A percentile compares a stretch with the other conserved stretches of the same genome.
Evolutionary conservation across 2,797 vertebrate genomes (phyloP).

Genomic region (Carapus acus): DNA sequence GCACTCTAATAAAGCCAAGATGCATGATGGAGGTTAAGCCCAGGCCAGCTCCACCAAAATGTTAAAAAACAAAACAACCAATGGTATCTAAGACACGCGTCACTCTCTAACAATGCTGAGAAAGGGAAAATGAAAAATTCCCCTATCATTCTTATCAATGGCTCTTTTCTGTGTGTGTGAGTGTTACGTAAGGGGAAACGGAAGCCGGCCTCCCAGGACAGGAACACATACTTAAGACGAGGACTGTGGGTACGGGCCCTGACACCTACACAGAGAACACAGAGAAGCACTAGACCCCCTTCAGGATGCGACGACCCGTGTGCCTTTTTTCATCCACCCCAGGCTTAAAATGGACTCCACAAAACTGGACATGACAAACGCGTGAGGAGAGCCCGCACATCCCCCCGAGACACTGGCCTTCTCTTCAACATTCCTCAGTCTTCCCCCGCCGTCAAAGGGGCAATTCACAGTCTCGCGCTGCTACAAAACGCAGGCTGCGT

Average conservation of each 20-base stretch:
- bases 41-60: too few relatives aligned
- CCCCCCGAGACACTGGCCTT: slow-evolving; percentile 66
- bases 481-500: slow-evolving; percentile 74
- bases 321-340: slow-evolving; percentile 5
- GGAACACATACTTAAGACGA: slow-evolving; percentile 69
- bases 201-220: slow-evolving; percentile 71
- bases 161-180: slow-evolving; percentile 55
- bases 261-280: slow-evolving; percentile 45
- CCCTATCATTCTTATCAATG: slow-evolving; percentile 66
- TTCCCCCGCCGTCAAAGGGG: slow-evolving; percentile 65
- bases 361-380: slow-evolving; percentile 62
- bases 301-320: slow-evolving; percentile 58
- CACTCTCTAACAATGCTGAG: slow-evolving; percentile 63
- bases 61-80: slow-evolving; percentile 1
- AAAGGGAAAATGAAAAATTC: slow-evolving; percentile 64
- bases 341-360: slow-evolving; percentile 44
- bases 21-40: too few relatives aligned
- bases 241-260: slow-evolving; percentile 56
- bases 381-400: slow-evolving; percentile 53
- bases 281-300: slow-evolving; percentile 51
- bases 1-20: too few relatives aligned
- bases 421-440: slow-evolving; percentile 74
- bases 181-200: slow-evolving; percentile 74
- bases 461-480: slow-evolving; percentile 66
- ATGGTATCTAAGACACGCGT: slow-evolving; percentile 5